phyloP scores from a whole-genome alignment of 1,140 invertebrate species.

The Centruroides vittatus region DNA sequence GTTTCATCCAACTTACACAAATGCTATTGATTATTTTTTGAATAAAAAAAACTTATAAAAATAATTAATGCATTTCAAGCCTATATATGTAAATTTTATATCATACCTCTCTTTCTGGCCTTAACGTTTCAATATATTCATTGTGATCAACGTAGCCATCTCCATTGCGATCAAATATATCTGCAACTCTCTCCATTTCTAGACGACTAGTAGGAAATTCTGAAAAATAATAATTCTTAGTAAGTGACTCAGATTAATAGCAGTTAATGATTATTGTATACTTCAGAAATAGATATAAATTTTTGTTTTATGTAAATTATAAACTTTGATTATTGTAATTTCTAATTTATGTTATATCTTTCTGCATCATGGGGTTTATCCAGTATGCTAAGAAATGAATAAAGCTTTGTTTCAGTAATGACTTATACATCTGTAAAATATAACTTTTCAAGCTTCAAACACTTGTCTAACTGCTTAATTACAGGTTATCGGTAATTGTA shows the following conservation, averaged over 20 bases:
- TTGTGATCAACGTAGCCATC: slow-evolving; percentile 94
- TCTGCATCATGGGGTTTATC: no score
- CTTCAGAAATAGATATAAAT: no score
- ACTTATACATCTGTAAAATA: no score
- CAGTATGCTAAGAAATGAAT: neutral
- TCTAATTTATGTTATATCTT: neutral
- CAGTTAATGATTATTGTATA: no score
- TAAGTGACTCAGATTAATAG: neutral
- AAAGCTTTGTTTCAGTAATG: neutral
- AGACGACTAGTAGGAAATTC: slow-evolving; percentile 93
- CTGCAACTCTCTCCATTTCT: slow-evolving; percentile 96
- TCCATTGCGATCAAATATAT: slow-evolving; percentile 89
- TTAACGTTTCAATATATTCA: slow-evolving; percentile 90
- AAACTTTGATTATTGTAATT: neutral
- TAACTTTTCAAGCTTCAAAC: no score
- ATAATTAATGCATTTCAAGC: no score
- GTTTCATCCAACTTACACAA: neutral
- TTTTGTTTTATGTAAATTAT: neutral
- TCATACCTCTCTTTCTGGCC: slow-evolving; percentile 78
- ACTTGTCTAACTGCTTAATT: no score
- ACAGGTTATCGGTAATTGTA: no score
- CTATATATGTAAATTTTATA: no score
- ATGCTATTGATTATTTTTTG: neutral
- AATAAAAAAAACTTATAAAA: neutral
- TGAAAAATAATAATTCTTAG: slow-evolving; percentile 28